Evolutionary conservation across 2,888 invertebrate species (phyloP).

Genomic region (Phytoseiulus persimilis): DNA sequence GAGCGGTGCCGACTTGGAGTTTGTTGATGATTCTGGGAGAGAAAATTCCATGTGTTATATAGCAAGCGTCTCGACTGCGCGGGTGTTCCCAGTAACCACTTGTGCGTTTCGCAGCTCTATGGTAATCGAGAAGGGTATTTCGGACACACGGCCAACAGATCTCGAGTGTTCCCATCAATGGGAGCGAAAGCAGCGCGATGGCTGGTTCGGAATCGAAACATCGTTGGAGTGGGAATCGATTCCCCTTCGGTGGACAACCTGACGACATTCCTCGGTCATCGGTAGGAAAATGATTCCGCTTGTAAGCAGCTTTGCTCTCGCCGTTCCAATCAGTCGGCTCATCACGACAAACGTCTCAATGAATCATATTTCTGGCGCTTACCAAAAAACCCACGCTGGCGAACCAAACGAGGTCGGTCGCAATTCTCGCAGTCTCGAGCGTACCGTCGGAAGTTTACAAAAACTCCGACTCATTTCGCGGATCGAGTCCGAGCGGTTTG

Average conservation of each 20-base stretch:
- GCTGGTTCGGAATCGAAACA: conserved; percentile 26
- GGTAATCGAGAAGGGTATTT: conserved; percentile 32
- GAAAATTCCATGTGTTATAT: no score
- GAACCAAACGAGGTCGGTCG: background rate
- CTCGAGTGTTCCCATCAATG: conserved; percentile 29
- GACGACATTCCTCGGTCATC: conserved; percentile 27
- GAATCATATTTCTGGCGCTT: background rate
- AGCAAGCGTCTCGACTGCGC: no score
- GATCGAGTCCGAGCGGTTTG: background rate
- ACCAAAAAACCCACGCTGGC: background rate
- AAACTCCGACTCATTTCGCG: background rate
- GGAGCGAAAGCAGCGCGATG: conserved; percentile 31
- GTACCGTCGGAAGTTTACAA: background rate
- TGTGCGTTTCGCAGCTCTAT: background rate
- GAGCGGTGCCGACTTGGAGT: background rate
- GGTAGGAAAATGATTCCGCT: background rate
- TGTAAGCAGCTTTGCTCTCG: background rate
- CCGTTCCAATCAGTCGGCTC: background rate
- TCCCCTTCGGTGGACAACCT: conserved; percentile 13
- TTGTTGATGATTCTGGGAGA: background rate
- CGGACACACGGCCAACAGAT: conserved; percentile 1
- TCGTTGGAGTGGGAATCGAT: conserved; percentile 27
- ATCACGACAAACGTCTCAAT: background rate
- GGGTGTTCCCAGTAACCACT: no score
- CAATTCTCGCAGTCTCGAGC: background rate